Evolutionary conservation across 2,113 vertebrate species (phyloP), one percentile per base, ranked within the genome.

Genomic region (Ardeotis arabs): DNA sequence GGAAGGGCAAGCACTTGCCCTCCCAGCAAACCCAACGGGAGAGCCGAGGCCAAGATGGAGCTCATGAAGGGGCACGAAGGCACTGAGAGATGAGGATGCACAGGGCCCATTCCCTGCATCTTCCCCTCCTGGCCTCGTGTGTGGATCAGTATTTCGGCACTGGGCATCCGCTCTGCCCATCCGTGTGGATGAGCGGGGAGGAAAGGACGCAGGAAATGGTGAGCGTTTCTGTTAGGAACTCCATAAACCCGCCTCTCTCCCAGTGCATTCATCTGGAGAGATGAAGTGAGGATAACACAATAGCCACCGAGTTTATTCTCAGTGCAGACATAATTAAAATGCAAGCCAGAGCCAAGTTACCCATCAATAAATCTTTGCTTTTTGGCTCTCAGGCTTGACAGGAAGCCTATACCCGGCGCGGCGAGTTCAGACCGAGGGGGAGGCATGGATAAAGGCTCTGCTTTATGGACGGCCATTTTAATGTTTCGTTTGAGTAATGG

Each of bases 401-500:
- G 97, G 96, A 98, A 98, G 68, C 95, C 96, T 96, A 96, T 97
- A 96, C 93, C 89, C 93, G 96, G 96, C 1, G 33, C 37, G 3
- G 92, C 79, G 84, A 70, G 78, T 45, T 84, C 86, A 70, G 92
- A 82, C 79, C 11, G 75, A 94, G 87, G 95, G 92, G 94, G 94
- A 97, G 97, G 96, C 87, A 52, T 28, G 9, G 97, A 52, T 50
- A 96, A 96, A 97, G 90, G 95, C 93, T 50, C 87, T 72, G 67
- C 83, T 95, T 97, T 97, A 95, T 86, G 53, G 47, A 97, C 93
- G 58, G 85, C 96, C 82, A 96, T 96, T 97, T 97, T 95, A 97
- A 96, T 96, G 97, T 97, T 98, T 95, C 72, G 11, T 97, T 98
- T 98, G 98, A 98, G 98, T 98, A 98, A 98, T 97, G 97, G 97